Conservation (phyloP, 2,113 vertebrate species). For the Proteles cristata region DNA sequence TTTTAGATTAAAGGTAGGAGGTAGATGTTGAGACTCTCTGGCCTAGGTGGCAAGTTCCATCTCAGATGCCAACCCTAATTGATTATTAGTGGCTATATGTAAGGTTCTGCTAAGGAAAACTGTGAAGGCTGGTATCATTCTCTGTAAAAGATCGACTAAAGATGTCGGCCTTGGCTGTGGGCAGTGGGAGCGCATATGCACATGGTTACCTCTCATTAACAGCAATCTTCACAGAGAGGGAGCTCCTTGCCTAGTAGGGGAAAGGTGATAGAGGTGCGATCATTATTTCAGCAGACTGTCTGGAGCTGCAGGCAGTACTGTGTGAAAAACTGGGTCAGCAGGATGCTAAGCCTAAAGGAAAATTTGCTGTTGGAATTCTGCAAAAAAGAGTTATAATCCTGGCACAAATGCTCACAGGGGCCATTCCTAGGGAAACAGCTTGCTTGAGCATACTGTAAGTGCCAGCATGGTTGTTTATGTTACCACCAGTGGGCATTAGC, state of each 20-base stretch:
- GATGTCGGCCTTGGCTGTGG: neutral
- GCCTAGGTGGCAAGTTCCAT: neutral
- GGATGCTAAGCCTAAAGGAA: neutral
- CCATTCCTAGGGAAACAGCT: neutral
- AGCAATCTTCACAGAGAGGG: neutral
- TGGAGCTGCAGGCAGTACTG: neutral
- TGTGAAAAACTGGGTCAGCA: neutral
- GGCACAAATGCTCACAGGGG: neutral
- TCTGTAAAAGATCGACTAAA: neutral
- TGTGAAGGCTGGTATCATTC: neutral
- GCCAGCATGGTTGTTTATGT: neutral
- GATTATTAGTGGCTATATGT: conserved; percentile 43
- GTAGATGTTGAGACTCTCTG: neutral
- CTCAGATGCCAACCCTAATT: conserved; percentile 35
- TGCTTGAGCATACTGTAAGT: neutral
- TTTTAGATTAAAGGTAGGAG: conserved; percentile 51
- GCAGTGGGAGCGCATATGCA: neutral
- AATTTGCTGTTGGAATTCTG: conserved; percentile 11
- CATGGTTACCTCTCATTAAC: conserved; percentile 38
- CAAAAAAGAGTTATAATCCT: neutral
- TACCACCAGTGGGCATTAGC: neutral
- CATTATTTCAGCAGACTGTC: conserved; percentile 46
- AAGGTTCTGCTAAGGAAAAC: conserved; percentile 26
- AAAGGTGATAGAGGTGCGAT: neutral
- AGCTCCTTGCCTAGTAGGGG: neutral